Percentiles rank a stretch among this genome's conserved stretches.
phyloP scores from a whole-genome alignment of 2,888 invertebrate genomes.

The Steromphala cineraria region DNA sequence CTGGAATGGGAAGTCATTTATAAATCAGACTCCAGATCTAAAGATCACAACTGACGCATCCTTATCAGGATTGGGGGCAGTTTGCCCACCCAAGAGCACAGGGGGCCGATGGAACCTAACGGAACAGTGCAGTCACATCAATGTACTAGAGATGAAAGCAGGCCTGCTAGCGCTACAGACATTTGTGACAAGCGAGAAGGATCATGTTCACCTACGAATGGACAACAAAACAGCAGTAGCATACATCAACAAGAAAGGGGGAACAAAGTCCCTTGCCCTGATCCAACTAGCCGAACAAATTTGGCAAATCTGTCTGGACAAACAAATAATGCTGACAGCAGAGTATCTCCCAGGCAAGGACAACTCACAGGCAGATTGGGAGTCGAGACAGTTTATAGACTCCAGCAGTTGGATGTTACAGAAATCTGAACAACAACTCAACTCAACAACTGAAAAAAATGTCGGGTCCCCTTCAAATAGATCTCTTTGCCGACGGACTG shows the following conservation, averaged over 20 bases:
- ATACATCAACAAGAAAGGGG: conserved; percentile 30
- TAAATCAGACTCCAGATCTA: no score
- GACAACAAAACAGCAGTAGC: conserved; percentile 26
- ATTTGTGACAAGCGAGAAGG: conserved; percentile 14
- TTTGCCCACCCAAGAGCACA: not conserved
- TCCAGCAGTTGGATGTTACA: no score
- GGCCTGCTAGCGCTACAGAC: conserved; percentile 19
- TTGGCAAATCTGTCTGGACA: not conserved
- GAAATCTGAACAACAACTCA: not conserved
- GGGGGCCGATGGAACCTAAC: conserved; percentile 15
- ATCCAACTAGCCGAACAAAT: not conserved
- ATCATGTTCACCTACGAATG: conserved; percentile 19
- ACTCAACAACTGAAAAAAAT: not conserved
- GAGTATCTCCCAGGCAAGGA: not conserved
- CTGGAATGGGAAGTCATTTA: no score
- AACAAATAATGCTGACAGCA: not conserved
- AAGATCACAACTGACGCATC: no score
- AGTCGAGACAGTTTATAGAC: not conserved
- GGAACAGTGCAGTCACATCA: conserved; percentile 18
- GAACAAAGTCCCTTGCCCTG: not conserved
- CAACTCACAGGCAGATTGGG: no score
- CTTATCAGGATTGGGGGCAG: conserved; percentile 27
- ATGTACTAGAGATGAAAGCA: no score
- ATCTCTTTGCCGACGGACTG: conserved; percentile 14
- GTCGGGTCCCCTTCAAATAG: not conserved